Percentiles rank a stretch among this genome's conserved stretches.
These are phyloP conservation scores for Natrix natrix DNA, from an alignment of 2,797 vertebrate genomes.

Conservation along the genomic window DNA sequence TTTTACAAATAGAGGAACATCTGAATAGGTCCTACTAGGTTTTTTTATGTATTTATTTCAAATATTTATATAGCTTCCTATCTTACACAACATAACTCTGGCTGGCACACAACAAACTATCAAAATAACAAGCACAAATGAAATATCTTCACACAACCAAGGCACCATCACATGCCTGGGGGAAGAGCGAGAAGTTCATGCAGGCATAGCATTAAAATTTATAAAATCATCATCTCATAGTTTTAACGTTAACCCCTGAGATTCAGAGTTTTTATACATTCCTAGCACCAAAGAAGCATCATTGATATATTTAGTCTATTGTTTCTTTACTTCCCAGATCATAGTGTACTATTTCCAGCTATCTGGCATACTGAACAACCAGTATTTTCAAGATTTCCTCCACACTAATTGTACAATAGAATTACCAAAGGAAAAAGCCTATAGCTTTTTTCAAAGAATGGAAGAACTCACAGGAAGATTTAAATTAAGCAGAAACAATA, in stretches of 20 bases:
- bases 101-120: background rate
- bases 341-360: accelerated
- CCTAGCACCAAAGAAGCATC: background rate
- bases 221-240: background rate
- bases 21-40: background rate
- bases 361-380: accelerated
- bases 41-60: background rate
- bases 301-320: background rate
- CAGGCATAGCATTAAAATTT: background rate
- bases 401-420: background rate
- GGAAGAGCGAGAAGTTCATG: background rate
- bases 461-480: conserved; percentile 37
- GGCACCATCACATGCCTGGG: background rate
- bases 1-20: background rate
- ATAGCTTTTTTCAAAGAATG: conserved; percentile 3
- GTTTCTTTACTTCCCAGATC: background rate
- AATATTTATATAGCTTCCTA: background rate
- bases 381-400: background rate
- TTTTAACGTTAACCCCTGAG: background rate
- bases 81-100: background rate
- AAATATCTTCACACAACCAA: background rate
- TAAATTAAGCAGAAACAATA: conserved; percentile 50
- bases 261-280: background rate
- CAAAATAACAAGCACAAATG: background rate
- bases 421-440: background rate